Percentiles rank a stretch among this genome's conserved stretches.
phyloP scores from a whole-genome alignment of 2,797 vertebrate species.

The Orientallactaga sibirica region DNA sequence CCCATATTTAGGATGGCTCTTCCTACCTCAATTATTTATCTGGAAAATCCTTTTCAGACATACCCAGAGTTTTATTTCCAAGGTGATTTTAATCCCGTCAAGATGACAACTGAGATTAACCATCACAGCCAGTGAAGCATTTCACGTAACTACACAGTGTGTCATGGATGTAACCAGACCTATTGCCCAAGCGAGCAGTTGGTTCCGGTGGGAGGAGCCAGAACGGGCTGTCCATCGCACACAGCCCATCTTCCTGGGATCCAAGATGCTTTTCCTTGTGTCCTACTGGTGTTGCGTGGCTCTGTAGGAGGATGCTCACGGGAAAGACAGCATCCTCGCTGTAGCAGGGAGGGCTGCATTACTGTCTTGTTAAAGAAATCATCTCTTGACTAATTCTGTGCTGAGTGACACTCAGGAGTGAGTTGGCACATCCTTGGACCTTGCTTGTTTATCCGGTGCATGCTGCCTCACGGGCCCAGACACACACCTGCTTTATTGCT shows the following conservation, averaged over 20 bases:
- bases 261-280: not conserved
- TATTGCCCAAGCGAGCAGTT: not conserved
- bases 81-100: too few relatives aligned
- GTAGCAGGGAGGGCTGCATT: not conserved
- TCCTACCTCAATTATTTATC: too few relatives aligned
- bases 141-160: not conserved
- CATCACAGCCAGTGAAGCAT: not conserved
- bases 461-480: not conserved
- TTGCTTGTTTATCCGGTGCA: slow-evolving; percentile 39
- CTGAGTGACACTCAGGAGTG: not conserved
- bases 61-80: too few relatives aligned
- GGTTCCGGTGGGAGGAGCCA: not conserved
- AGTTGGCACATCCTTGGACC: slow-evolving; percentile 14
- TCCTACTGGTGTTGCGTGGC: not conserved
- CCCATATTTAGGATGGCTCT: too few relatives aligned
- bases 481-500: not conserved
- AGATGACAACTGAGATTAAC: too few relatives aligned
- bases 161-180: not conserved
- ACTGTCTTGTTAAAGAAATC: slow-evolving; percentile 41
- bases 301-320: not conserved
- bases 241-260: not conserved
- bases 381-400: not conserved
- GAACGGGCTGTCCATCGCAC: not conserved
- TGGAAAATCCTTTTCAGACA: too few relatives aligned
- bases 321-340: not conserved